A percentile compares a stretch with the other conserved stretches of the same genome.
Evolutionary conservation across 2,797 vertebrate species (phyloP).

Genomic region (Enteromius viviparus): DNA sequence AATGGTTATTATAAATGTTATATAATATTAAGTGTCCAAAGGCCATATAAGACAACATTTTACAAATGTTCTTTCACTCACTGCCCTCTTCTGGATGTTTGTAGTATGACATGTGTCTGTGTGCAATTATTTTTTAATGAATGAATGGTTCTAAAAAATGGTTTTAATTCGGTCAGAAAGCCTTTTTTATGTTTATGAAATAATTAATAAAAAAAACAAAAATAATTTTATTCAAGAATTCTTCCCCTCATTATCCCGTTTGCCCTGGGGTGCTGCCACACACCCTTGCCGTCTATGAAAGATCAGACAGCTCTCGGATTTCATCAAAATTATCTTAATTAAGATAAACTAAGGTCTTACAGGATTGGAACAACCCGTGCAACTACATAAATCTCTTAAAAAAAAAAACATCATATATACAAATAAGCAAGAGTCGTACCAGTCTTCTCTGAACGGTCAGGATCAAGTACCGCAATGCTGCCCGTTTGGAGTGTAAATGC

Average conservation of each 20-base stretch:
- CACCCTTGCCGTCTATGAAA: background rate
- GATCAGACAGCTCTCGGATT: background rate
- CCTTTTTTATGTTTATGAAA: background rate
- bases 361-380: background rate
- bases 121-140: background rate
- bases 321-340: background rate
- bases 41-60: background rate
- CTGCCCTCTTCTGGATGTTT: slow-evolving; percentile 44
- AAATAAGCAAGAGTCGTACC: slow-evolving; percentile 37
- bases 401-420: background rate
- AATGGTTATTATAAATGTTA: background rate
- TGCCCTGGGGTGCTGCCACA: background rate
- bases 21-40: background rate
- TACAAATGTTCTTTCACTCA: background rate
- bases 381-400: background rate
- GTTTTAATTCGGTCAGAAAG: background rate
- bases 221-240: background rate
- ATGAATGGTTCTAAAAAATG: background rate
- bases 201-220: background rate
- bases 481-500: slow-evolving; percentile 41
- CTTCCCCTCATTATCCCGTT: background rate
- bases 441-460: slow-evolving; percentile 50
- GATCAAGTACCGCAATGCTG: slow-evolving; percentile 7
- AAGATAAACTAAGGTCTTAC: background rate
- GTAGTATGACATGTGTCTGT: background rate